These are phyloP conservation scores for Cephus sareptanus DNA, from an alignment of 2,888 invertebrate genomes.

Conservation along the genomic window DNA sequence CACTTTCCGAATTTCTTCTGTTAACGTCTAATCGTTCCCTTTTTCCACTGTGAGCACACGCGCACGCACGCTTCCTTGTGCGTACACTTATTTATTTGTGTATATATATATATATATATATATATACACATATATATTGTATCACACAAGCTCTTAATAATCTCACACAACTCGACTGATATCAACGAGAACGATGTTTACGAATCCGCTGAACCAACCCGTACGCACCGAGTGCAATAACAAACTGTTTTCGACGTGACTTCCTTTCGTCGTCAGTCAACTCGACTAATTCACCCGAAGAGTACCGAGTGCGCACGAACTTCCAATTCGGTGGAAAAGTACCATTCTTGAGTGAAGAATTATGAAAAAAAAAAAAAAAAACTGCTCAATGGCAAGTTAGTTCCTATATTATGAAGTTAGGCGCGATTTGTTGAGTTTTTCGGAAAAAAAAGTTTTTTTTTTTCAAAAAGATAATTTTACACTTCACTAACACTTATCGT, in stretches of 20 bases:
- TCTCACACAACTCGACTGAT: not conserved
- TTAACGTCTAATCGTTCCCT: not conserved
- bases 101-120: not conserved
- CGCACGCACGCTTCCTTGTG: not conserved
- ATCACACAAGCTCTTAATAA: not conserved
- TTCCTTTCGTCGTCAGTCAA: slow-evolving; percentile 26
- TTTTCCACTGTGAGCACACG: not conserved
- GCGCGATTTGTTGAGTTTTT: not conserved
- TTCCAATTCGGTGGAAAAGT: not conserved
- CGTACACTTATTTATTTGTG: not conserved
- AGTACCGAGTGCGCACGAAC: not conserved
- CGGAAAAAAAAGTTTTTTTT: not conserved
- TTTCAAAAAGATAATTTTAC: not conserved
- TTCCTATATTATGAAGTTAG: not conserved
- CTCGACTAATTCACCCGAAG: not conserved
- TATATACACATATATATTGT: not conserved
- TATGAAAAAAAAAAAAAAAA: not conserved
- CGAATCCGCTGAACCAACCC: not conserved
- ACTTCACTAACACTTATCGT: not conserved
- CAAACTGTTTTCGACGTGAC: slow-evolving; percentile 23
- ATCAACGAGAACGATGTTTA: not conserved
- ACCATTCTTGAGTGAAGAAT: not conserved
- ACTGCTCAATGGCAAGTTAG: not conserved
- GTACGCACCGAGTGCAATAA: slow-evolving; percentile 2
- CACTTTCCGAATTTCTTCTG: not conserved